Percentiles rank a stretch among this genome's conserved stretches.
phyloP scores from a whole-genome alignment of 2,113 vertebrate species.

The Axis porcinus region DNA sequence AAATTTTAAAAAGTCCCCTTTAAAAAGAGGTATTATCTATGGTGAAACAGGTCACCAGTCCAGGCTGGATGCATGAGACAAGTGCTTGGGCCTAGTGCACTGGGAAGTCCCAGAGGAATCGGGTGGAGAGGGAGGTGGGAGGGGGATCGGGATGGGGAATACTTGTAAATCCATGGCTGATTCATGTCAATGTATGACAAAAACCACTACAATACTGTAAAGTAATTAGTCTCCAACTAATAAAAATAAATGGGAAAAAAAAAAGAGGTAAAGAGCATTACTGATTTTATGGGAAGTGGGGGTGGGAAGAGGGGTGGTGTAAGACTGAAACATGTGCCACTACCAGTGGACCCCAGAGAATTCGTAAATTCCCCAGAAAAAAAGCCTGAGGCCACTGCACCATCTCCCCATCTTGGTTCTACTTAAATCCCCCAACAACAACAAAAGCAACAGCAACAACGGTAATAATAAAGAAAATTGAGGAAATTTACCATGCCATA shows the following conservation, averaged over 20 bases:
- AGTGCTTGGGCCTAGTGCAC: too few species aligned
- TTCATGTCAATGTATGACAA: too few species aligned
- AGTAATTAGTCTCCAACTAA: too few species aligned
- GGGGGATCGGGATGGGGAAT: too few species aligned
- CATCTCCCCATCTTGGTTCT: background rate
- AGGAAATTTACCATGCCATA: slow-evolving; percentile 86
- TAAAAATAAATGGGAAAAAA: background rate
- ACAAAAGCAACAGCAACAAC: background rate
- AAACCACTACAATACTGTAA: too few species aligned
- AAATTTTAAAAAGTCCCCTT: background rate
- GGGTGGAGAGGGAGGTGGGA: too few species aligned
- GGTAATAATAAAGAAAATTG: slow-evolving; percentile 70
- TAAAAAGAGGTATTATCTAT: background rate
- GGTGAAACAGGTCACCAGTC: too few species aligned
- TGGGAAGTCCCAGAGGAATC: too few species aligned
- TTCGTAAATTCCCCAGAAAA: background rate
- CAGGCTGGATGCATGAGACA: too few species aligned
- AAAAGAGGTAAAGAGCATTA: background rate
- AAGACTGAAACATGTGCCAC: background rate
- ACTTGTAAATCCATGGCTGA: too few species aligned
- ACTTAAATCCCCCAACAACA: background rate
- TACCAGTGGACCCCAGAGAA: background rate
- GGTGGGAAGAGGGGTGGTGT: background rate
- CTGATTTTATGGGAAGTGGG: background rate
- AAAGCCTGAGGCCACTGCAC: background rate